A percentile compares a stretch with the other conserved stretches of the same genome.
These are phyloP conservation scores for Panulirus ornatus DNA, from an alignment of 1,140 invertebrate species.

Conservation along the genomic window DNA sequence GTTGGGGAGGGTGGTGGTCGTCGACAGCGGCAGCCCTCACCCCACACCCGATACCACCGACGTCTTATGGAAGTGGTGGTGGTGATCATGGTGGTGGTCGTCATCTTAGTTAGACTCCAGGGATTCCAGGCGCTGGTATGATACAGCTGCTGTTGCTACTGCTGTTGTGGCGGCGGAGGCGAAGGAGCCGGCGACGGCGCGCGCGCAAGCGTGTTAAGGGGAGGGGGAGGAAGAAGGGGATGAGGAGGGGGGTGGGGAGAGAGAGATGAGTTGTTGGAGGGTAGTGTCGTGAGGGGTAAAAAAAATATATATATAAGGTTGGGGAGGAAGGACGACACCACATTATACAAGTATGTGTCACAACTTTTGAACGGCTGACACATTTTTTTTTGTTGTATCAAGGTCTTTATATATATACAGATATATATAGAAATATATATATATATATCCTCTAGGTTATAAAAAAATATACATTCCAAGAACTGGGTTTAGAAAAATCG, in stretches of 20 bases:
- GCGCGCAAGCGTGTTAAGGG: neutral
- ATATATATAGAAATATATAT: too few relatives aligned
- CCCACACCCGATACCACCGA: neutral
- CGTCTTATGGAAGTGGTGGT: neutral
- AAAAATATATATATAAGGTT: neutral
- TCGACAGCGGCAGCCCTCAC: neutral
- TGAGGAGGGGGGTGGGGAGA: conserved; percentile 11
- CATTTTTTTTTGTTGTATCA: neutral
- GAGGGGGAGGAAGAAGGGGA: neutral
- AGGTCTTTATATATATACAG: neutral
- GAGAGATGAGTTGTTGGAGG: conserved; percentile 9
- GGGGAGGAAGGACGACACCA: conserved; percentile 1
- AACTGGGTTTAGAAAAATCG: neutral
- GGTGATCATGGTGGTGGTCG: neutral
- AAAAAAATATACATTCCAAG: conserved; percentile 4
- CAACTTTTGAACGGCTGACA: neutral
- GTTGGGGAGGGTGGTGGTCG: neutral
- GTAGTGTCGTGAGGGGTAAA: conserved; percentile 11
- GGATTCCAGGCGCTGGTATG: conserved; percentile 35
- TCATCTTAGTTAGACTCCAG: conserved; percentile 13
- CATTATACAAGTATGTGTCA: conserved; percentile 11
- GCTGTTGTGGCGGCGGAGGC: neutral
- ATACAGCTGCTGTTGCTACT: neutral
- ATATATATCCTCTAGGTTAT: too few relatives aligned
- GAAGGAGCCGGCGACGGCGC: neutral